phyloP scores from a whole-genome alignment of 2,113 vertebrate genomes.

The rabbit (Oryctolagus cuniculus) region DNA sequence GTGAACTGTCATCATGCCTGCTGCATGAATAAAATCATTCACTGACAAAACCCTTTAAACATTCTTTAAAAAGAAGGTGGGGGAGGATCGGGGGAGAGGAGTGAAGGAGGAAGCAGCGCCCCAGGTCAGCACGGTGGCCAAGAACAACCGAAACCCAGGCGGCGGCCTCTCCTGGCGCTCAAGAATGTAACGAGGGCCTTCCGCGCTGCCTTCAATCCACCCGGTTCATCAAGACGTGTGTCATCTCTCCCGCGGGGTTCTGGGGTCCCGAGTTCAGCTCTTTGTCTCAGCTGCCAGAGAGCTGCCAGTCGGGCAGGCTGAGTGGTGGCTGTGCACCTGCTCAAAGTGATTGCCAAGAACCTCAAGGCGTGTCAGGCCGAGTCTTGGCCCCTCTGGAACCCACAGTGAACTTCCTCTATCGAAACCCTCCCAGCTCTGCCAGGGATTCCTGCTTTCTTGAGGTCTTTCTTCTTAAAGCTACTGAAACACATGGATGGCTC shows the following conservation, averaged over 20 bases:
- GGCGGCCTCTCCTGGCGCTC: conserved; percentile 70
- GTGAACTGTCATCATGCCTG: conserved; percentile 84
- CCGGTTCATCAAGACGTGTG: conserved; percentile 71
- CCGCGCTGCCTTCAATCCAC: conserved; percentile 75
- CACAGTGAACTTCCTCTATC: not conserved
- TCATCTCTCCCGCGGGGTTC: conserved; percentile 64
- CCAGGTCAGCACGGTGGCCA: conserved; percentile 85
- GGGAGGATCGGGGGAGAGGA: not conserved
- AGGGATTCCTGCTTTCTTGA: not conserved
- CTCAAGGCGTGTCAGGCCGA: conserved; percentile 3
- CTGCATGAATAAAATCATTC: conserved; percentile 89
- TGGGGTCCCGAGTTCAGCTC: conserved; percentile 79
- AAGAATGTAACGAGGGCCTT: conserved; percentile 78
- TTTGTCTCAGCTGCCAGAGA: conserved; percentile 75
- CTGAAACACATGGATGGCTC: not conserved
- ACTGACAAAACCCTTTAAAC: conserved; percentile 86
- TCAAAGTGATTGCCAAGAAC: conserved; percentile 74
- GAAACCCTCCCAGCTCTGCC: not conserved
- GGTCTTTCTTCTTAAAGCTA: not conserved
- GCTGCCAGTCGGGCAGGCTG: conserved; percentile 68
- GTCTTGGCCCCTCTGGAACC: not conserved
- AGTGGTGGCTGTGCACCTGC: conserved; percentile 77
- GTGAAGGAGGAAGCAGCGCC: conserved; percentile 80
- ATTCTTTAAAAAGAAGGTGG: conserved; percentile 69
- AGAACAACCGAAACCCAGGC: conserved; percentile 86